phyloP scores from a whole-genome alignment of 2,888 invertebrate genomes.

The Mythimna lalbum region DNA sequence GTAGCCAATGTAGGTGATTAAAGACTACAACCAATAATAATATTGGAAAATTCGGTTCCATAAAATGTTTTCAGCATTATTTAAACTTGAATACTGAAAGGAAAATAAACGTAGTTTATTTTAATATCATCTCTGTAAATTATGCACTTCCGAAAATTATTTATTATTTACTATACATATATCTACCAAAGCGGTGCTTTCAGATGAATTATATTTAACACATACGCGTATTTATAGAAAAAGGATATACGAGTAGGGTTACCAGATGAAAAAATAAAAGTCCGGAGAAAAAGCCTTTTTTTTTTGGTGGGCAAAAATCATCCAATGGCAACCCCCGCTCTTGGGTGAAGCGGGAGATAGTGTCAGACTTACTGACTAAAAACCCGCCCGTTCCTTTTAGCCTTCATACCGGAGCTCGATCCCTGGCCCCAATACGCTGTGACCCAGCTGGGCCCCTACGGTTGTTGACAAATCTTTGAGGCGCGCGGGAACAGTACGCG shows the following conservation, averaged over 20 bases:
- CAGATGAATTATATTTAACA: slow-evolving; percentile 27
- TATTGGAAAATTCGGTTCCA: slow-evolving; percentile 2
- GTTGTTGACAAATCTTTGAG: too few species aligned
- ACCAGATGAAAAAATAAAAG: too few species aligned
- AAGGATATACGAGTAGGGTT: not conserved
- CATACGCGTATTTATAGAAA: slow-evolving; percentile 29
- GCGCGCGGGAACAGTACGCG: too few species aligned
- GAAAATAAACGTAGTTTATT: slow-evolving; percentile 7
- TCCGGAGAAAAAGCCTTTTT: too few species aligned
- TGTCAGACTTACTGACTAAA: too few species aligned
- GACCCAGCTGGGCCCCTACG: too few species aligned
- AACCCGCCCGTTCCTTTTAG: too few species aligned
- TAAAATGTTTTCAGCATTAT: slow-evolving; percentile 11
- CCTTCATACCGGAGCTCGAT: too few species aligned
- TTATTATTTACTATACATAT: slow-evolving; percentile 23
- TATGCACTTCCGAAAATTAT: slow-evolving; percentile 7
- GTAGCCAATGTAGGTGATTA: not conserved
- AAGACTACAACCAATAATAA: not conserved
- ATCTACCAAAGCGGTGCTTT: slow-evolving; percentile 32
- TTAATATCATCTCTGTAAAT: not conserved
- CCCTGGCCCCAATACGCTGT: too few species aligned
- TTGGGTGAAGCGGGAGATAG: too few species aligned
- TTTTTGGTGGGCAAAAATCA: too few species aligned
- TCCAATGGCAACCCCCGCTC: too few species aligned
- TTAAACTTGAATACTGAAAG: slow-evolving; percentile 2